phyloP scores from a whole-genome alignment of 1,140 invertebrate genomes.

The Dufourea novaeangliae region DNA sequence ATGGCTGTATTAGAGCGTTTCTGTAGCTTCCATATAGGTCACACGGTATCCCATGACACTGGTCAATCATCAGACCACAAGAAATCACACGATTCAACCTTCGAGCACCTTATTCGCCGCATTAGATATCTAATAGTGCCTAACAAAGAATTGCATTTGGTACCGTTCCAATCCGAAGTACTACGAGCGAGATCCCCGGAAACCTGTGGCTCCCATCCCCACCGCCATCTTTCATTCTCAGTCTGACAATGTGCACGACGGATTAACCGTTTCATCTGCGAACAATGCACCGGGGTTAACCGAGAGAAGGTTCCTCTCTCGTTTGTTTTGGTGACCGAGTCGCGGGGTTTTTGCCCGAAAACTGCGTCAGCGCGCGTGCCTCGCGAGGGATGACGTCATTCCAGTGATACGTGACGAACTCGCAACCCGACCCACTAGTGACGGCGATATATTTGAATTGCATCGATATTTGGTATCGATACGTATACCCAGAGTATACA shows the following conservation, averaged over 20 bases:
- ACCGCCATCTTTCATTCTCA: neutral
- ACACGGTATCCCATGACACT: too few species aligned
- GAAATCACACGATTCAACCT: too few species aligned
- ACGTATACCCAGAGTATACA: too few species aligned
- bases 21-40: too few species aligned
- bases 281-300: slow-evolving; percentile 10
- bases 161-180: neutral
- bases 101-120: neutral
- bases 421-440: too few species aligned
- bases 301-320: neutral
- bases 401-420: slow-evolving; percentile 17
- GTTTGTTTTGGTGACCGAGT: slow-evolving; percentile 23
- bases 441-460: too few species aligned
- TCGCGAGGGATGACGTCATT: slow-evolving; percentile 21
- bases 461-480: too few species aligned
- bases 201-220: neutral
- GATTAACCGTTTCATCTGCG: neutral
- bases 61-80: too few species aligned
- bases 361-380: slow-evolving; percentile 12
- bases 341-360: slow-evolving; percentile 24
- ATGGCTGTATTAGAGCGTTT: too few species aligned
- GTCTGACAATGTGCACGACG: neutral
- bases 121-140: neutral
- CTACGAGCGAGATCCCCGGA: neutral
- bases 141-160: neutral